These are phyloP conservation scores for Patella caerulea DNA, from an alignment of 2,888 invertebrate species.

Conservation along the genomic window DNA sequence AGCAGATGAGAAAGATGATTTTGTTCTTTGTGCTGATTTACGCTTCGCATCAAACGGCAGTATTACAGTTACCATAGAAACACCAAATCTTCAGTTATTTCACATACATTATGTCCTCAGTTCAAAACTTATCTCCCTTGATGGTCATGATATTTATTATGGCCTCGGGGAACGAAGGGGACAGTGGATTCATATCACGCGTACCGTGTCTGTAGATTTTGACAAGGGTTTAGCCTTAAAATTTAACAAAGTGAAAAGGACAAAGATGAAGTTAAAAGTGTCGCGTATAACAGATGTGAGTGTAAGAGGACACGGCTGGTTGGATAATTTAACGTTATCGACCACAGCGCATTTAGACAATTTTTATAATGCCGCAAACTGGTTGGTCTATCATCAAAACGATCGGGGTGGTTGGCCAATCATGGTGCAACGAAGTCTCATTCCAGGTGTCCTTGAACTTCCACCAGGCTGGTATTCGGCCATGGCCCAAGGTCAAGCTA, in stretches of 20 bases:
- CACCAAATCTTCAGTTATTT: conserved; percentile 79
- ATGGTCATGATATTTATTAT: conserved; percentile 84
- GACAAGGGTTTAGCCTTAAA: conserved; percentile 82
- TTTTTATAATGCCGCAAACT: conserved; percentile 92
- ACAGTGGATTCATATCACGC: conserved; percentile 83
- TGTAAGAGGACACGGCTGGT: conserved; percentile 65
- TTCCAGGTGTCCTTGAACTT: conserved; percentile 72
- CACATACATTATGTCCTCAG: conserved; percentile 87
- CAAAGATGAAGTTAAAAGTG: conserved; percentile 46
- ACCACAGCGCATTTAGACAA: conserved; percentile 90
- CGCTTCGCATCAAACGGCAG: conserved; percentile 85
- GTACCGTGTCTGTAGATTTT: conserved; percentile 91
- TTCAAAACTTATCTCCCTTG: conserved; percentile 81
- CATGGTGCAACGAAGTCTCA: conserved; percentile 77
- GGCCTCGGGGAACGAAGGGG: conserved; percentile 78
- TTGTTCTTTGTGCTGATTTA: conserved; percentile 78
- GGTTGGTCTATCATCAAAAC: conserved; percentile 92
- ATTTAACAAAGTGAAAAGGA: conserved; percentile 49
- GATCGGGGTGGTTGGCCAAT: conserved; percentile 93
- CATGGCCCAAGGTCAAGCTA: conserved; percentile 96
- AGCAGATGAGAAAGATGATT: conserved; percentile 80
- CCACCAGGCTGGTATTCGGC: conserved; percentile 94
- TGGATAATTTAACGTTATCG: conserved; percentile 67
- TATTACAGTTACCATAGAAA: conserved; percentile 83
- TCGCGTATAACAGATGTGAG: conserved; percentile 55